A percentile compares a stretch with the other conserved stretches of the same genome.
Conservation (phyloP, 2,888 invertebrate genomes). For the Actias luna region DNA sequence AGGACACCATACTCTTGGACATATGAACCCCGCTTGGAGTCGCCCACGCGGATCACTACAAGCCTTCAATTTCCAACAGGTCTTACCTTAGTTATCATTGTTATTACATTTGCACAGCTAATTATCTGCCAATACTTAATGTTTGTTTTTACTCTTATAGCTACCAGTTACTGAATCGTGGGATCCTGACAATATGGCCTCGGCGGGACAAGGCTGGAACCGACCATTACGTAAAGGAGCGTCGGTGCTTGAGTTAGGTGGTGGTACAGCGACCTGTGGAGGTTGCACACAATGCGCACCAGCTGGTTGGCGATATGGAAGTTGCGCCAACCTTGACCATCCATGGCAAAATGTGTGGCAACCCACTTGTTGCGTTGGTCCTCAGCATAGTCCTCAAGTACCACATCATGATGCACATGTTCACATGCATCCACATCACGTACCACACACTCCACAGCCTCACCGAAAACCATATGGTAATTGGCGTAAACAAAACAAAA, state of each 20-base stretch:
- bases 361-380: slow-evolving; percentile 45
- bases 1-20: slow-evolving; percentile 53
- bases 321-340: slow-evolving; percentile 71
- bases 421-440: slow-evolving; percentile 44
- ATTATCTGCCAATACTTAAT: neutral
- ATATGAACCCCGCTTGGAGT: slow-evolving; percentile 54
- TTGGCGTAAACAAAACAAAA: too few species aligned
- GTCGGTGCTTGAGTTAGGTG: slow-evolving; percentile 67
- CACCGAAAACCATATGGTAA: slow-evolving; percentile 50
- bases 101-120: neutral
- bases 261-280: slow-evolving; percentile 40
- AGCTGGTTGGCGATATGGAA: slow-evolving; percentile 68
- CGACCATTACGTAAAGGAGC: slow-evolving; percentile 68
- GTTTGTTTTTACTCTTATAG: too few species aligned
- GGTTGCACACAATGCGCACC: slow-evolving; percentile 47
- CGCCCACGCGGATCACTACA: slow-evolving; percentile 58
- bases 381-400: slow-evolving; percentile 29
- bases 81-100: neutral
- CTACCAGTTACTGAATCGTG: slow-evolving; percentile 49
- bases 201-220: slow-evolving; percentile 50
- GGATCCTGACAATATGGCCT: slow-evolving; percentile 49
- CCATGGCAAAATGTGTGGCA: slow-evolving; percentile 45
- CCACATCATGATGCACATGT: slow-evolving; percentile 20
- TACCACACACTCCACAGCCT: slow-evolving; percentile 53
- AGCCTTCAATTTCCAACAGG: slow-evolving; percentile 44